These are phyloP conservation scores for Eira barbara DNA, from an alignment of 2,113 vertebrate genomes.

Conservation along the genomic window DNA sequence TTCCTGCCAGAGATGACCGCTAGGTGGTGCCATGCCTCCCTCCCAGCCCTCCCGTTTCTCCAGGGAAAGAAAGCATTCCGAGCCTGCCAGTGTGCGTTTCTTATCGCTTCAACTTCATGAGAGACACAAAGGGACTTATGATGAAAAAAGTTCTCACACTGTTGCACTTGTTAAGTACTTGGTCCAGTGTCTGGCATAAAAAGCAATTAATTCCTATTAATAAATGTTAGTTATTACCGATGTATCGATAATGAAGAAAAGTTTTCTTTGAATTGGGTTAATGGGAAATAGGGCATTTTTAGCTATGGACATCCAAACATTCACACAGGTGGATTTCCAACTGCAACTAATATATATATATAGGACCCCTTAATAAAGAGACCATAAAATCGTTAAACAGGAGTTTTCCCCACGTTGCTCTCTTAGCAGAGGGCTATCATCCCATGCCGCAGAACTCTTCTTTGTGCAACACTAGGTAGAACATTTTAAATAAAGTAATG, in stretches of 20 bases:
- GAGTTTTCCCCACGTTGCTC: neutral
- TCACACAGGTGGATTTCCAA: neutral
- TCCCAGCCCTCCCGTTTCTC: neutral
- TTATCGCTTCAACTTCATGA: neutral
- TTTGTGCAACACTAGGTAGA: neutral
- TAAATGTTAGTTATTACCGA: neutral
- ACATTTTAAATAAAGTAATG: neutral
- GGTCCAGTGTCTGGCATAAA: neutral
- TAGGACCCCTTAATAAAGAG: neutral
- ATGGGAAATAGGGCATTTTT: neutral
- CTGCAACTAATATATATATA: neutral
- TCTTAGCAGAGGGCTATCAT: neutral
- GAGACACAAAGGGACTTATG: neutral
- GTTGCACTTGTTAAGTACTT: neutral
- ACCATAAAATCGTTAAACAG: neutral
- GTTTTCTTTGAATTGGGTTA: neutral
- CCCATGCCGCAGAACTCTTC: neutral
- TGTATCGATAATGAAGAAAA: neutral
- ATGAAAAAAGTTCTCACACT: neutral
- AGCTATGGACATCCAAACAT: neutral
- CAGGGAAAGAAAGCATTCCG: neutral
- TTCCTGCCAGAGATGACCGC: neutral
- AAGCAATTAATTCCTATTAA: neutral
- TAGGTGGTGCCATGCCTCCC: neutral
- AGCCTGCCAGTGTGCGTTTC: neutral